phyloP scores from a whole-genome alignment of 2,113 vertebrate genomes.

The Uria lomvia region DNA sequence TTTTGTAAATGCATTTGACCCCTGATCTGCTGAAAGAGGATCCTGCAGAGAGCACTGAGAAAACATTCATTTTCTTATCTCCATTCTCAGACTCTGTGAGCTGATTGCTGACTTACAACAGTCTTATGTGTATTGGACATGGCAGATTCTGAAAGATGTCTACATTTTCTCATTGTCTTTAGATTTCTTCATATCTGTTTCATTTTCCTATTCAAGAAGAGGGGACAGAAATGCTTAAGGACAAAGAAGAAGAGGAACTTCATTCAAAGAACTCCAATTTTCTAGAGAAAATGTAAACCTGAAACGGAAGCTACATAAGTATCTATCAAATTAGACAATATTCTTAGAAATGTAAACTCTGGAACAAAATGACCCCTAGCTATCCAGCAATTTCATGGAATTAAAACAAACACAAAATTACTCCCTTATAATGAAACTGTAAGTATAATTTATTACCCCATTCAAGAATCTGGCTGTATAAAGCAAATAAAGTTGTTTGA shows the following conservation, averaged over 20 bases:
- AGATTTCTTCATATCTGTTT: slow-evolving; percentile 9
- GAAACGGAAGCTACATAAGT: not conserved
- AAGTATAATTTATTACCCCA: not conserved
- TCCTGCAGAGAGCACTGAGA: not conserved
- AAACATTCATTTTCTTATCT: slow-evolving; percentile 10
- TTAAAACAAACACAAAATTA: not conserved
- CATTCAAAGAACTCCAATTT: not conserved
- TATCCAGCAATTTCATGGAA: not conserved
- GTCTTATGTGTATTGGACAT: not conserved
- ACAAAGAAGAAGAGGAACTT: not conserved
- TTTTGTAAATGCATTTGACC: slow-evolving; percentile 34
- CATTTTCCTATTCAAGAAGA: slow-evolving; percentile 2
- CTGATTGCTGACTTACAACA: slow-evolving; percentile 19
- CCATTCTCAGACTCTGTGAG: not conserved
- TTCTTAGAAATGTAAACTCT: not conserved
- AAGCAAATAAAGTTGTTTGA: not conserved
- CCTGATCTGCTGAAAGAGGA: not conserved
- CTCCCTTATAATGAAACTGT: not conserved
- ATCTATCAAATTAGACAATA: not conserved
- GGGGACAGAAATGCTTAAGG: not conserved
- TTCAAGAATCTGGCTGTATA: not conserved
- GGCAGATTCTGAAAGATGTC: not conserved
- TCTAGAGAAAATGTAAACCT: not conserved
- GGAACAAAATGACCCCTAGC: not conserved
- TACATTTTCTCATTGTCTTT: slow-evolving; percentile 15